These are phyloP conservation scores for Dufourea novaeangliae DNA, from an alignment of 1,140 invertebrate genomes.

Conservation along the genomic window DNA sequence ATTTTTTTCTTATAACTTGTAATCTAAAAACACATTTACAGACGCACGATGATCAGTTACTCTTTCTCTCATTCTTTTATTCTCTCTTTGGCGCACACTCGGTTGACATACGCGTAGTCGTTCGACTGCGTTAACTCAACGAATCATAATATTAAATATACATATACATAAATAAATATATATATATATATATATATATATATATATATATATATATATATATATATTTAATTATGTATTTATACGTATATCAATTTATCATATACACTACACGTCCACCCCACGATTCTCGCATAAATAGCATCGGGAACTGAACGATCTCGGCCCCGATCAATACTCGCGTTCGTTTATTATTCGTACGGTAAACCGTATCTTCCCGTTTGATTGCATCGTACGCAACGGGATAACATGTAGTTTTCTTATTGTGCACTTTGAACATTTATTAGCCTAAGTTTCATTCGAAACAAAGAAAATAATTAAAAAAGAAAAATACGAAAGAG, in stretches of 20 bases:
- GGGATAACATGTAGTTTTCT: conserved; percentile 1
- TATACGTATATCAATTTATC: conserved; percentile 60
- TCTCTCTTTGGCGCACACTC: conserved; percentile 6
- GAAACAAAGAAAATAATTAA: background rate
- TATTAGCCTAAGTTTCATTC: background rate
- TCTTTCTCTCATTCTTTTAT: background rate
- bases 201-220: conserved; percentile 47
- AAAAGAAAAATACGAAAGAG: background rate
- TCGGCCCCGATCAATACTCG: conserved; percentile 42
- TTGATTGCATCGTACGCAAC: conserved; percentile 60
- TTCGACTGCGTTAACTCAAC: conserved; percentile 59
- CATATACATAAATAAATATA: conserved; percentile 45
- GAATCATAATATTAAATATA: conserved; percentile 58
- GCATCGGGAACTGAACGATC: conserved; percentile 59
- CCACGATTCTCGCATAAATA: conserved; percentile 67
- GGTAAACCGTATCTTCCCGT: conserved; percentile 49
- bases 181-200: conserved; percentile 46
- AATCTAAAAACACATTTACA: conserved; percentile 69
- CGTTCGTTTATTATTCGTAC: conserved; percentile 44
- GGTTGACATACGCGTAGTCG: conserved; percentile 40
- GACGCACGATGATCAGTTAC: conserved; percentile 30
- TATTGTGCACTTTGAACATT: conserved; percentile 15
- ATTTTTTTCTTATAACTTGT: conserved; percentile 64
- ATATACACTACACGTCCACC: conserved; percentile 64
- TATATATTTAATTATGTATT: conserved; percentile 53